Percentiles rank a stretch among this genome's conserved stretches.
Evolutionary conservation across 2,888 invertebrate genomes (phyloP).

Genomic region (Ornithoptera alexandrae): DNA sequence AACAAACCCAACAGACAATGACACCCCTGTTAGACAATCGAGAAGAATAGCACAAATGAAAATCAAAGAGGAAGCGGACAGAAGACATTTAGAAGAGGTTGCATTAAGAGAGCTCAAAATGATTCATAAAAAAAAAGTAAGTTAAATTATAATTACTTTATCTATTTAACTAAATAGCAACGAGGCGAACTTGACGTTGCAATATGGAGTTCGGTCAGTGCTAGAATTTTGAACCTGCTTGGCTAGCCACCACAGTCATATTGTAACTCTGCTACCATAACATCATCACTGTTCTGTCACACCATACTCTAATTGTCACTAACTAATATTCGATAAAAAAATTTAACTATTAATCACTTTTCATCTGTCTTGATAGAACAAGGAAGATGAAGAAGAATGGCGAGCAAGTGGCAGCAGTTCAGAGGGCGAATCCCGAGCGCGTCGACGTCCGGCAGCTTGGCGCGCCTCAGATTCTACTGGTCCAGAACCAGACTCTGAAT

Average conservation of each 20-base stretch:
- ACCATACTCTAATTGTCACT: too few relatives aligned
- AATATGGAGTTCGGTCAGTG: too few relatives aligned
- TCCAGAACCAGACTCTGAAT: slow-evolving; percentile 65
- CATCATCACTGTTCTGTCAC: too few relatives aligned
- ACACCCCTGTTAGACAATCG: slow-evolving; percentile 85
- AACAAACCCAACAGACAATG: slow-evolving; percentile 47
- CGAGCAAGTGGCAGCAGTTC: slow-evolving; percentile 57
- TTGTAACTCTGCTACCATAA: too few relatives aligned
- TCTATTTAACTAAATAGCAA: too few relatives aligned
- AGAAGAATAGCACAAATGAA: slow-evolving; percentile 92
- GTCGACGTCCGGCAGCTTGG: slow-evolving; percentile 44
- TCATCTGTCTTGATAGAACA: slow-evolving; percentile 37
- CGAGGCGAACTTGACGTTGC: too few relatives aligned
- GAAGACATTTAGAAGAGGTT: slow-evolving; percentile 87
- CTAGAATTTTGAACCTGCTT: too few relatives aligned
- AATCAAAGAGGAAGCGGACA: slow-evolving; percentile 91
- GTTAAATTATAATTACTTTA: background rate
- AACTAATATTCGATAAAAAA: too few relatives aligned
- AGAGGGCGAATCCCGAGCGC: slow-evolving; percentile 35
- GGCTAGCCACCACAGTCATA: too few relatives aligned
- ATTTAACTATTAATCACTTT: too few relatives aligned
- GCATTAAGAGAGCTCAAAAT: slow-evolving; percentile 83
- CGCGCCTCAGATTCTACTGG: slow-evolving; percentile 61
- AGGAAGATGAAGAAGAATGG: slow-evolving; percentile 70
- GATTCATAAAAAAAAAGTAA: slow-evolving; percentile 79